phyloP scores from a whole-genome alignment of 2,797 vertebrate species.

The Strix occidentalis region DNA sequence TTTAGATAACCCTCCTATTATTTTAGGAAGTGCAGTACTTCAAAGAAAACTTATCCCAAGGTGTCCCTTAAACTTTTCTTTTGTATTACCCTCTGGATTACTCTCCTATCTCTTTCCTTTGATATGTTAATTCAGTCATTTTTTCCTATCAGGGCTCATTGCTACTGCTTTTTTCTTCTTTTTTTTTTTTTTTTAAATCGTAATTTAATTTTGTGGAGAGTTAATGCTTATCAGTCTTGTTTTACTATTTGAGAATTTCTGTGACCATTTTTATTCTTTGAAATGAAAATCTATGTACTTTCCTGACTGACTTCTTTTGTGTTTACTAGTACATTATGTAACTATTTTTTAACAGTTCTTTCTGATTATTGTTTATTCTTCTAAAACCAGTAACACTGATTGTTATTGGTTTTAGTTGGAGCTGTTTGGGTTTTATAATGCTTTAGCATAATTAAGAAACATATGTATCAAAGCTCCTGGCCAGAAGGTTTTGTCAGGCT shows the following conservation, averaged over 20 bases:
- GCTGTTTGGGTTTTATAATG: background rate
- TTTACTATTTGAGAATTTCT: conserved; percentile 33
- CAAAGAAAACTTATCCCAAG: conserved; percentile 63
- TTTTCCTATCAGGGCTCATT: conserved; percentile 37
- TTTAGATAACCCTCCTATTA: conserved; percentile 57
- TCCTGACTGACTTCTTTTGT: background rate
- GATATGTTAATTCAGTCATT: conserved; percentile 65
- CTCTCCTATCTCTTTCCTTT: conserved; percentile 59
- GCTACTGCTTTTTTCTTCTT: conserved; percentile 12
- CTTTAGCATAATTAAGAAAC: background rate
- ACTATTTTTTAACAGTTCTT: background rate
- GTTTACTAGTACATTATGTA: background rate
- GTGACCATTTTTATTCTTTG: background rate
- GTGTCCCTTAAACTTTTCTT: conserved; percentile 64
- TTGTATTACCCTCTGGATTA: conserved; percentile 58
- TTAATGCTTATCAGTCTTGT: conserved; percentile 52
- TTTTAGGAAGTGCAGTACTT: conserved; percentile 51
- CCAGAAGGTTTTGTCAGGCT: background rate
- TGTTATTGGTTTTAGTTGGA: background rate
- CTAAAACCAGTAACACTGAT: background rate
- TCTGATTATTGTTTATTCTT: background rate
- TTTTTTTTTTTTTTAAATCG: background rate
- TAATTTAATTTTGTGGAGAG: conserved; percentile 61
- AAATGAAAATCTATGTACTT: background rate
- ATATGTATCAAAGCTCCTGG: background rate